Base-by-base conservation (phyloP, 1,140 invertebrate species). In the Ceratina japonica region DNA sequence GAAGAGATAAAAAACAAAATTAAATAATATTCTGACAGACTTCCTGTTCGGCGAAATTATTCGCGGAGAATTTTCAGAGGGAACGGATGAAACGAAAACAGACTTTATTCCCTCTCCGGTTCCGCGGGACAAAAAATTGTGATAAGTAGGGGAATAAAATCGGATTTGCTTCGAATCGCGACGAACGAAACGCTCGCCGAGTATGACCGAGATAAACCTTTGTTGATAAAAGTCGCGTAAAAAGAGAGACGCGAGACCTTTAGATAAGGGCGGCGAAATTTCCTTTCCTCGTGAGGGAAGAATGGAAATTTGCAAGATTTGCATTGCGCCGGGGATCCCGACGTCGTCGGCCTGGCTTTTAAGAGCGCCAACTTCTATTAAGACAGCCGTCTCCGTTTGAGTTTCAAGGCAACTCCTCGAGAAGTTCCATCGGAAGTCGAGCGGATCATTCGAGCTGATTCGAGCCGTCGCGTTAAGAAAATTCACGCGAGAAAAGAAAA, bases 271-370 rank as follows among this genome's bases (percentile, higher is more conserved):
- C 16, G 3, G 51, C 2, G 18, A 70, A 56, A 56, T 56, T 56
- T 58, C 12, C 37, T 44, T 44, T 44, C 37, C 37, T 52, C 16
- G 2, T 10, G 2, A 20, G 63, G 8, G 22, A 52, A 13, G 44
- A 2, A 37, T n/a, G 51, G n/a, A 70, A 56, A 58, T 56, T 70
- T 20, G 22, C n/a, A 70, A 56, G 10, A 70, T 70, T 70, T 58
- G 52, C 66, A 37, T 58, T 27, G 7, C 12, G 0, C 12, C 24
- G 13, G 5, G 20, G 52, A 70, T 56, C 56, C 56, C n/a, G 58
- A 31, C 66, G 22, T 13, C 37, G 3, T 22, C 16, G 20, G 3
- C 56, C 27, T 1, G 27, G 51, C 66, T 72, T 72, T 59, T 44
- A 59, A 72, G 16, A 72, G 15, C 22, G 31, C 59, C 20, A 31